Evolutionary conservation across 2,888 invertebrate genomes (phyloP), one percentile per base, ranked within the genome.

Genomic region (Nezara viridula): DNA sequence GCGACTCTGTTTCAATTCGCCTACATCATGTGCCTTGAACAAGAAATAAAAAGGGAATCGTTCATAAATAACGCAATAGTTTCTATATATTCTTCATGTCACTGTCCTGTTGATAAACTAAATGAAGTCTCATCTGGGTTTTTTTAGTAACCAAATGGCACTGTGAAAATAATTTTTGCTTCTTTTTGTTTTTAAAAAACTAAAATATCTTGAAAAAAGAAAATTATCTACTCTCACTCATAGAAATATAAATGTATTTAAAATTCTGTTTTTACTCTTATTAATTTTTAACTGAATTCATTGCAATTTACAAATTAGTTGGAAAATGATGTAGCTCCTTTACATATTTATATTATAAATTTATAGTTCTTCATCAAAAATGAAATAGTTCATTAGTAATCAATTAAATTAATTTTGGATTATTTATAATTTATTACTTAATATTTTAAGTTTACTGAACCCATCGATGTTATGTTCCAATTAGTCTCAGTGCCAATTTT

Each of bases 401-500:
- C 4, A 16, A 4, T 60, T 32, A 27, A 27, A 60, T 55, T 60
- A 37, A 32, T 73, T 32, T 37, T 21, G 9, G 5, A 37, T 73
- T 32, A 73, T 73, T 73, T 37, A 37, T 73, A 73, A 73, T 44
- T 77, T 77, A 77, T 77, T 77, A 77, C 21, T 77, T 73, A 73
- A 37, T 73, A 73, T 16, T 37, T 73, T 37, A 7, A 81, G 81
- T 81, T 40, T 81, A 44, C 12, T 81, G 44, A 81, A 47, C 81
- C 81, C 81, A 81, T 81, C 81, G 81, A 81, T 81, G 7, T 81
- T 81, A 44, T 81, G 81, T 81, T 81, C 81, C 81, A 81, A 81
- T 44, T 81, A 44, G 44, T 81, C 81, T 81, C 81, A 40, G 81
- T 81, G 81, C 81, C 81, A 81, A 81, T 81, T 44, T 12, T 81